Base-by-base conservation (phyloP, 2,888 invertebrate genomes). In the Corbicula japonica region DNA sequence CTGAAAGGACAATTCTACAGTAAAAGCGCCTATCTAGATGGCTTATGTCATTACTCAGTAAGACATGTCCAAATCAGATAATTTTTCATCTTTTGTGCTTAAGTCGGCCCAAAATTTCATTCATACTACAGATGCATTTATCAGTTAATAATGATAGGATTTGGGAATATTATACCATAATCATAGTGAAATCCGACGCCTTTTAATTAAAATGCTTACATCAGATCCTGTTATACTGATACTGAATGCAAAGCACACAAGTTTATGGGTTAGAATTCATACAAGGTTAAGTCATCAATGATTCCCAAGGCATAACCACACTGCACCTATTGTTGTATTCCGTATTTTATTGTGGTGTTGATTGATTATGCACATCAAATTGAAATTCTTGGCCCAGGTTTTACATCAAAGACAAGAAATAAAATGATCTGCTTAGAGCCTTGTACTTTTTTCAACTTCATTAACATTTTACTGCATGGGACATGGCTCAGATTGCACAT, bases 351-450 rank as follows among this genome's bases (percentile, higher is more conserved):
- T 58, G 34, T 34, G 4, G n/a, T 4, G 23, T 18, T 58, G 58
- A 58, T 58, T 58, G 58, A 58, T 58, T 3, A 35, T 35, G 8
- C 2, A 30, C 30, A 58, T 58, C 34, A 35, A 58, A 58, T 58
- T 58, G 58, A 58, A 35, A 58, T 58, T 58, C 58, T 58, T 12
- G 2, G 10, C 58, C n/a, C 35, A 35, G 21, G 18, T 35, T 58
- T 58, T 58, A 54, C 30, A 54, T 54, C 54, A 54, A 34, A 54
- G n/a, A n/a, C n/a, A n/a, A n/a, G n/a, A n/a, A n/a, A n/a, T n/a
- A n/a, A n/a, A n/a, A n/a, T n/a, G n/a, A n/a, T n/a, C n/a, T n/a
- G n/a, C n/a, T n/a, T n/a, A n/a, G n/a, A n/a, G n/a, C n/a, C n/a
- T n/a, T n/a, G n/a, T n/a, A n/a, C n/a, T n/a, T n/a, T n/a, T n/a